These are phyloP conservation scores for Ligdia adustata DNA, from an alignment of 2,888 invertebrate species.

Conservation along the genomic window DNA sequence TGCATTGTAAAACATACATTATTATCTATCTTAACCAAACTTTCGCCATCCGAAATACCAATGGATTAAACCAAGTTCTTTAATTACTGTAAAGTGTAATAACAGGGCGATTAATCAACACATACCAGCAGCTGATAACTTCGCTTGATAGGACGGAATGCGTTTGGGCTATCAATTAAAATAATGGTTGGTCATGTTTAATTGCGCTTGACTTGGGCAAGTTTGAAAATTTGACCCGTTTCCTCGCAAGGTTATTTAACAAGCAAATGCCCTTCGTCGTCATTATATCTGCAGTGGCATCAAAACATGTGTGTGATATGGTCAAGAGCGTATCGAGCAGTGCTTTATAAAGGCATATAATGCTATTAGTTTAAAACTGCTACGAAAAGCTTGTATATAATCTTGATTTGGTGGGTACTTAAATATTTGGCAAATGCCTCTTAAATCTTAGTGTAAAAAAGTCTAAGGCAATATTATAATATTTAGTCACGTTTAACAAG, in stretches of 20 bases:
- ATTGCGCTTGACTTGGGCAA: conserved; percentile 65
- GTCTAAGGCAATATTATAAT: no score
- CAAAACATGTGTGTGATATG: no score
- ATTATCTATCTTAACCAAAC: background rate
- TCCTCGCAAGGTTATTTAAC: conserved; percentile 66
- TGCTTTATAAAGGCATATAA: no score
- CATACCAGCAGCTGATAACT: conserved; percentile 24
- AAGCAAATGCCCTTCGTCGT: conserved; percentile 46
- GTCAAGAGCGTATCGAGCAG: no score
- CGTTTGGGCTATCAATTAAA: conserved; percentile 64
- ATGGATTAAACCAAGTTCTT: conserved; percentile 1
- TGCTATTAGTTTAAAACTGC: no score
- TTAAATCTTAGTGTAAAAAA: no score
- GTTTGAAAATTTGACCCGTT: conserved; percentile 68
- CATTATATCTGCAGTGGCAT: conserved; percentile 51
- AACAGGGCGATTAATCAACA: conserved; percentile 29
- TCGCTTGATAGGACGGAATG: conserved; percentile 56
- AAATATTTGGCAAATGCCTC: no score
- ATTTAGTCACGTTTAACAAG: no score
- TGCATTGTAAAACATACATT: no score
- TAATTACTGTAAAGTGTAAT: conserved; percentile 14
- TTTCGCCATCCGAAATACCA: conserved; percentile 12
- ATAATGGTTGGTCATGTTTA: conserved; percentile 70
- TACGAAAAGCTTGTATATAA: no score
- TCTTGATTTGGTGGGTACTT: no score